Conservation (phyloP, 2,113 vertebrate species). For the Laticauda laticaudata region DNA sequence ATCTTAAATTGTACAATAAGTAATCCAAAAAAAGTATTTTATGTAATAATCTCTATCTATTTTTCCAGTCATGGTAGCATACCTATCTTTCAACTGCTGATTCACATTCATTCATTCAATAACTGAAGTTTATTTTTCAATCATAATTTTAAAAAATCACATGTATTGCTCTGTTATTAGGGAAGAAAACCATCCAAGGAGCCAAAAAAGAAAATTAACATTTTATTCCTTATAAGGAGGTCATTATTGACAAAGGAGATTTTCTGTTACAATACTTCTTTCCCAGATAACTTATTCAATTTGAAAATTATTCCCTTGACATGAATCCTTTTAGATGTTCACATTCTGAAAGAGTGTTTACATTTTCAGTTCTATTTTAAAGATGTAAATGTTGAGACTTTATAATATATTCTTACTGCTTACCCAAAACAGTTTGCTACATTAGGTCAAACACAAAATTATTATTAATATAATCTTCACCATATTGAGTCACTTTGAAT, state of each 20-base stretch:
- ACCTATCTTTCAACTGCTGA: not conserved
- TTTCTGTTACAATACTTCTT: conserved; percentile 5
- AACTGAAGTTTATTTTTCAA: not conserved
- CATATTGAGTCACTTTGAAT: not conserved
- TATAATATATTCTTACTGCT: not conserved
- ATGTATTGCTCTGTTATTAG: not conserved
- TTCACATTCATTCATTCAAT: not conserved
- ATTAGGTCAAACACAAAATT: not conserved
- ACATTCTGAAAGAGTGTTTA: not conserved
- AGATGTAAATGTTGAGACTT: not conserved
- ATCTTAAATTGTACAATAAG: not conserved
- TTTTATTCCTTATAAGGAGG: conserved; percentile 3
- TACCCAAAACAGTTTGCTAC: not conserved
- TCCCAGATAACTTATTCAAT: conserved; percentile 4
- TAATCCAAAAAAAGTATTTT: not conserved
- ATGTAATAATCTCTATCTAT: not conserved
- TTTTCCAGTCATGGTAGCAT: not conserved
- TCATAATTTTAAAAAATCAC: conserved; percentile 3
- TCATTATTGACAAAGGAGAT: conserved; percentile 2
- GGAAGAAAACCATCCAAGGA: not conserved
- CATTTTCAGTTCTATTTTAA: not conserved
- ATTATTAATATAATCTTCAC: conserved; percentile 1
- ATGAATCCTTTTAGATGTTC: not conserved
- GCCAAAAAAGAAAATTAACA: conserved; percentile 8
- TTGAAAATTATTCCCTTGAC: conserved; percentile 21